Evolutionary conservation across 2,797 vertebrate genomes (phyloP).

Genomic region (Pogoniulus pusillus): DNA sequence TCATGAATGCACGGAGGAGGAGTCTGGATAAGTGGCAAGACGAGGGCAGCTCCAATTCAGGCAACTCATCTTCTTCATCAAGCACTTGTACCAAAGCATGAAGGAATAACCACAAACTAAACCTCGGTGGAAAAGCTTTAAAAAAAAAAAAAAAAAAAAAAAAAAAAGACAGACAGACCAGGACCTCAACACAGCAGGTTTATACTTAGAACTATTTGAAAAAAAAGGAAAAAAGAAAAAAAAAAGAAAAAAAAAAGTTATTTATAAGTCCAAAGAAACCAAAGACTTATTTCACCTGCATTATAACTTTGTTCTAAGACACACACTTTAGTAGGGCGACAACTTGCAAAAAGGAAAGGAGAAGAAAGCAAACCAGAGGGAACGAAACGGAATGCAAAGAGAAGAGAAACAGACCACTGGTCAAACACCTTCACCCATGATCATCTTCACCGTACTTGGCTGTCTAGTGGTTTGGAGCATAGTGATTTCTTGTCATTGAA

Average conservation of each 20-base stretch:
- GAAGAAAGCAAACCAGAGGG: neutral
- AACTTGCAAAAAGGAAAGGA: conserved; percentile 80
- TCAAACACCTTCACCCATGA: conserved; percentile 83
- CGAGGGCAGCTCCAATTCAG: conserved; percentile 88
- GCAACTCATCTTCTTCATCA: conserved; percentile 88
- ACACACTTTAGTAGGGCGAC: conserved; percentile 86
- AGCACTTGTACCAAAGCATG: conserved; percentile 99
- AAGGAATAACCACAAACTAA: conserved; percentile 88
- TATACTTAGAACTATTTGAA: conserved; percentile 86
- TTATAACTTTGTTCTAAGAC: conserved; percentile 89
- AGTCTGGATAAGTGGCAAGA: conserved; percentile 99
- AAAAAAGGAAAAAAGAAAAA: conserved; percentile 81
- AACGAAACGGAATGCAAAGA: conserved; percentile 21
- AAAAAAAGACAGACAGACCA: conserved; percentile 88
- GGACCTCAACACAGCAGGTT: conserved; percentile 88
- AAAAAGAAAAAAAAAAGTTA: conserved; percentile 85
- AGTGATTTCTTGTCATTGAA: conserved; percentile 79
- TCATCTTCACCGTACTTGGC: conserved; percentile 82
- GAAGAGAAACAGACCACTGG: conserved; percentile 76
- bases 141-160: conserved; percentile 74
- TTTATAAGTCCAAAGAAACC: conserved; percentile 99
- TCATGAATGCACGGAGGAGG: conserved; percentile 97
- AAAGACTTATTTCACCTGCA: conserved; percentile 97
- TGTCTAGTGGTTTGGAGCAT: conserved; percentile 78
- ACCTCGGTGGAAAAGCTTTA: conserved; percentile 99